Percentiles rank a stretch among this genome's conserved stretches.
Evolutionary conservation across 2,888 invertebrate species (phyloP).

Genomic region (Ametastegia equiseti): DNA sequence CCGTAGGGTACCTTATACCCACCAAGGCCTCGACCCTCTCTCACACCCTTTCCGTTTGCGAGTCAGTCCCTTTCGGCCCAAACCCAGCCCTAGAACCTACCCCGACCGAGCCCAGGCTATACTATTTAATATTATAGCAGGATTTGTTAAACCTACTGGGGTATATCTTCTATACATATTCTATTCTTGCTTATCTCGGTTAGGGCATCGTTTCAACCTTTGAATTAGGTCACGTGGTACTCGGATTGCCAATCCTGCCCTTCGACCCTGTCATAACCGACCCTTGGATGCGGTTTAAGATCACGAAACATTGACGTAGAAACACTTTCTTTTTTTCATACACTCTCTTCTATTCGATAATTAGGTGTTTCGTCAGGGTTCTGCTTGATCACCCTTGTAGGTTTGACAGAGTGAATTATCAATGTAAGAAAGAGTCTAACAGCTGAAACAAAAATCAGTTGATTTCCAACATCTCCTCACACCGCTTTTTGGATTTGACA

Average conservation of each 20-base stretch:
- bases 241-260: constrained; percentile 14
- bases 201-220: constrained; percentile 26
- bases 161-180: constrained; percentile 38
- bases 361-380: not conserved
- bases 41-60: constrained; percentile 37
- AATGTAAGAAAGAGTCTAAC: too few species aligned
- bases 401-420: too few species aligned
- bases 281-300: not conserved
- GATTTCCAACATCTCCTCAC: too few species aligned
- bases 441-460: too few species aligned
- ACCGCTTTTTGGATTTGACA: too few species aligned
- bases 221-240: constrained; percentile 35
- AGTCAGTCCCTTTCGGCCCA: constrained; percentile 26
- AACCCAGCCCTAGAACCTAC: not conserved
- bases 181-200: constrained; percentile 38
- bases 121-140: constrained; percentile 35
- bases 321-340: not conserved
- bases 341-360: not conserved
- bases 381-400: too few species aligned
- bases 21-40: too few species aligned
- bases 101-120: constrained; percentile 11
- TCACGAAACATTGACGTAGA: not conserved
- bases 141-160: constrained; percentile 45
- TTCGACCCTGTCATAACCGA: not conserved
- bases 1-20: too few species aligned